Percentiles rank a stretch among this genome's conserved stretches.
phyloP scores from a whole-genome alignment of 2,888 invertebrate genomes.

The Brachylomia viminalis region DNA sequence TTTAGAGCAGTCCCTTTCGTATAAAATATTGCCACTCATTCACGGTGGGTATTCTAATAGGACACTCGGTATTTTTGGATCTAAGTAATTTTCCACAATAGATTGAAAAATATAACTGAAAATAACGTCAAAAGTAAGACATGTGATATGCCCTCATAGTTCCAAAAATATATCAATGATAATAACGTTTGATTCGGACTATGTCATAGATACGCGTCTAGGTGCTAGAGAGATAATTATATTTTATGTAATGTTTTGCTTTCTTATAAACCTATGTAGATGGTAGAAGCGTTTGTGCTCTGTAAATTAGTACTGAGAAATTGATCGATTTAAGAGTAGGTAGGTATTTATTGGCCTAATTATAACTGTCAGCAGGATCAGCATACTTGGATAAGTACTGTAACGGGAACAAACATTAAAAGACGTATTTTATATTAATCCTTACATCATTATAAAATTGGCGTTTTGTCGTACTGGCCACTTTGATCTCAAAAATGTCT shows the following conservation, averaged over 20 bases:
- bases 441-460: too few species aligned
- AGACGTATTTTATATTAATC: too few species aligned
- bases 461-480: too few species aligned
- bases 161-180: conserved; percentile 1
- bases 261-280: too few species aligned
- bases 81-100: background rate
- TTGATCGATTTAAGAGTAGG: too few species aligned
- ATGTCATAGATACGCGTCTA: background rate
- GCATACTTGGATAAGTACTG: background rate
- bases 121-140: too few species aligned
- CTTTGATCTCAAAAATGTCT: too few species aligned
- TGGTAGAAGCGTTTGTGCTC: too few species aligned
- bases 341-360: background rate
- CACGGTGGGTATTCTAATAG: background rate
- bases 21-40: background rate
- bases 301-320: too few species aligned
- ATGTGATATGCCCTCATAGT: background rate
- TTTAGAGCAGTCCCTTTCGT: too few species aligned
- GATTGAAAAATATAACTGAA: background rate
- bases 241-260: too few species aligned
- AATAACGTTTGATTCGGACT: background rate
- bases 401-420: background rate
- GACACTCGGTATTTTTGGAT: background rate
- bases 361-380: background rate
- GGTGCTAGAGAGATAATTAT: background rate